A percentile compares a stretch with the other conserved stretches of the same genome.
These are phyloP conservation scores for Procambarus virginalis DNA, from an alignment of 1,140 invertebrate species.

Conservation along the genomic window DNA sequence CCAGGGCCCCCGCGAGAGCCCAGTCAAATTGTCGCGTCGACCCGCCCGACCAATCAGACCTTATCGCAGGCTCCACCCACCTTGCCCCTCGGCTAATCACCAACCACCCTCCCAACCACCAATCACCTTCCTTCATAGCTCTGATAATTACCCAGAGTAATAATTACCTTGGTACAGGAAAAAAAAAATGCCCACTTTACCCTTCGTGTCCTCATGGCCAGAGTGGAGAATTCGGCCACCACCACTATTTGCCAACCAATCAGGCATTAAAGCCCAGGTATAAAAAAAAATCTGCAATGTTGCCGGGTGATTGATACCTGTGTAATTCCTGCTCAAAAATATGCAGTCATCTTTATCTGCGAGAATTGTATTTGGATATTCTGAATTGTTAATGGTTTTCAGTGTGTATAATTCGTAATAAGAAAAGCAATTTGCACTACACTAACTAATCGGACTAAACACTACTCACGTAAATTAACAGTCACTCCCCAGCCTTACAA, in stretches of 20 bases:
- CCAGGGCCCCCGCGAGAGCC: background rate
- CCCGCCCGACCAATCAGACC: slow-evolving; percentile 5
- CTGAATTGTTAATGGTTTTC: too few species aligned
- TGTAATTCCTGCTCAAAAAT: too few species aligned
- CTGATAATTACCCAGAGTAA: background rate
- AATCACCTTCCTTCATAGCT: background rate
- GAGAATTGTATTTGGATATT: too few species aligned
- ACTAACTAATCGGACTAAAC: too few species aligned
- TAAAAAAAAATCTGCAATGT: background rate
- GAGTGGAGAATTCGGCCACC: background rate
- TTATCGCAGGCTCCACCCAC: background rate
- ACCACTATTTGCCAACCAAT: slow-evolving; percentile 15
- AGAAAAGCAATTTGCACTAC: too few species aligned
- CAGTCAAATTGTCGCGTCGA: background rate
- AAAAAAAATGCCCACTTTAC: background rate
- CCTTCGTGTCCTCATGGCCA: background rate
- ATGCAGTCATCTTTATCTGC: too few species aligned
- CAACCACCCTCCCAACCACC: background rate
- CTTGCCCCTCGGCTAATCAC: slow-evolving; percentile 27
- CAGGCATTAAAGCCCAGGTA: background rate
- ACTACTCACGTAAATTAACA: too few species aligned
- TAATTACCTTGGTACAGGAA: background rate
- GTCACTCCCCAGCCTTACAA: too few species aligned
- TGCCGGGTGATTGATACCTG: too few species aligned
- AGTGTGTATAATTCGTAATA: too few species aligned